These are phyloP conservation scores for Dolichotis patagonum DNA, from an alignment of 2,113 vertebrate genomes.

Conservation along the genomic window DNA sequence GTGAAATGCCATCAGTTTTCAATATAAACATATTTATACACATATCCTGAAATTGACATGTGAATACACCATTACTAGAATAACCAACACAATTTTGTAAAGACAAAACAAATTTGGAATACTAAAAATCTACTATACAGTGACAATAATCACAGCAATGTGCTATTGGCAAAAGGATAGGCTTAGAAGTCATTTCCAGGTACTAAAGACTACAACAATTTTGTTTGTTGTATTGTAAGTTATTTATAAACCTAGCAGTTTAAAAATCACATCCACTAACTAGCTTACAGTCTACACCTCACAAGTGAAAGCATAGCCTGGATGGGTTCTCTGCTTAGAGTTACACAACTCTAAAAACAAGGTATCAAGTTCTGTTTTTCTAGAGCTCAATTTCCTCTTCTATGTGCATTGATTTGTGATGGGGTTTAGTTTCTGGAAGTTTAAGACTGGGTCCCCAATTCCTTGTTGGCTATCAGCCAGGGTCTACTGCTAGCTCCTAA, in stretches of 20 bases:
- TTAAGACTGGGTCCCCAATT: background rate
- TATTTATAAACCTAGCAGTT: background rate
- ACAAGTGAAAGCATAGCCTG: background rate
- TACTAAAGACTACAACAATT: background rate
- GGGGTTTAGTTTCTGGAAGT: background rate
- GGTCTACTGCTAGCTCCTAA: background rate
- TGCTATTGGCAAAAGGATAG: background rate
- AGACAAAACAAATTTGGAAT: background rate
- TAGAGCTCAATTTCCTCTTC: background rate
- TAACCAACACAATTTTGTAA: background rate
- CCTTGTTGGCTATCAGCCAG: background rate
- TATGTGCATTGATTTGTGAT: background rate
- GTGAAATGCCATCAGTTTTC: background rate
- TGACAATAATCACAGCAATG: background rate
- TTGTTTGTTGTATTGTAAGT: background rate
- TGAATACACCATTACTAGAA: background rate
- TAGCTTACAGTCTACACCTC: background rate
- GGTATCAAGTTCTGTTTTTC: background rate
- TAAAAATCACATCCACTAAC: background rate
- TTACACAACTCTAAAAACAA: background rate
- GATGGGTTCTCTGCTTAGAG: background rate
- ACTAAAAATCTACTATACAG: background rate
- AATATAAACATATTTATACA: background rate
- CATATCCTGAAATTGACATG: slow-evolving; percentile 1
- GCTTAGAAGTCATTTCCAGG: background rate